Base-by-base conservation (phyloP, 1,140 invertebrate genomes). In the Formica selysi region DNA sequence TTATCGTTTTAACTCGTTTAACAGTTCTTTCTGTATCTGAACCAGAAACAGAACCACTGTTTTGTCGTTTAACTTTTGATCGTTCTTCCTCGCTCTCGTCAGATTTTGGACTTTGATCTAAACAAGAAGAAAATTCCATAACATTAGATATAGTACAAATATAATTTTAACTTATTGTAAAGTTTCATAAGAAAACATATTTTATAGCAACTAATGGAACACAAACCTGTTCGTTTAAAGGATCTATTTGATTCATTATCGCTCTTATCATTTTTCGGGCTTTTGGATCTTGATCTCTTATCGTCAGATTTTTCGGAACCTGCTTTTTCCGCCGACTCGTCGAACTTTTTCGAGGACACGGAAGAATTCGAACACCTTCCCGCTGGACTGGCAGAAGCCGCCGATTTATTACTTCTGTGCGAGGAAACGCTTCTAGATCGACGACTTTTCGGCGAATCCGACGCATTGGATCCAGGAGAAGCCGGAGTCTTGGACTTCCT, bases 311-410 rank as follows among this genome's bases (percentile, higher is more conserved):
- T 51, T 76, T 90, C 68, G 38, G 84, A 84, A 64, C 65, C 84
- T 76, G 22, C 70, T 71, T 13, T 81, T 83, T 90, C 73, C 44
- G 48, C 64, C 0, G 86, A 79, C 6, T 65, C 59, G 41, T 86
- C 91, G 61, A 89, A 83, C 6, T 91, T 92, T 57, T 87, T 83
- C 16, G 80, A 65, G 32, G 93, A 95, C 89, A 96, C 96, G 26
- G 95, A 96, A 48, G 96, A 96, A 78, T 96, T 96, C 3, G 96
- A 96, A 71, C 96, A 93, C 84, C 95, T 96, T 51, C 88, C 95
- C 93, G 76, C 94, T 92, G 11, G 93, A 89, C 92, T 93, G 19
- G 57, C 73, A 3, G 59, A 86, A 32, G 65, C 57, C 1, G 78
- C 81, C 19, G 89, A 93, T 62, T 81, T 90, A 11, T 90, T 91